phyloP scores from a whole-genome alignment of 2,888 invertebrate species.

The Sympetrum striolatum region DNA sequence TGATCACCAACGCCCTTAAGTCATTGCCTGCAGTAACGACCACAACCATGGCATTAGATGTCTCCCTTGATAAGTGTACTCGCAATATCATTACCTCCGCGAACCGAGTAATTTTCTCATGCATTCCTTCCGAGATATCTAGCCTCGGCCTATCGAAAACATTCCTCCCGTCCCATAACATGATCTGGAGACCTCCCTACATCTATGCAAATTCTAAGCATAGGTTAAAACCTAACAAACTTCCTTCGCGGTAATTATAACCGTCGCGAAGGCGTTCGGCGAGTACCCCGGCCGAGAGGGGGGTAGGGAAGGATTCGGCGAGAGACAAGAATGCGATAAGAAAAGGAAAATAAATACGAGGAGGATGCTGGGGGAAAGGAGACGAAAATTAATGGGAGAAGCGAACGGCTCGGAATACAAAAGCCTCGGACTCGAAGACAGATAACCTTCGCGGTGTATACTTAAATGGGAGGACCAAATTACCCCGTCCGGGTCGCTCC shows the following conservation, averaged over 20 bases:
- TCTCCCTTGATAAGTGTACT: no score
- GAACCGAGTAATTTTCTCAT: no score
- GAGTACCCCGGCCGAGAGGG: not conserved
- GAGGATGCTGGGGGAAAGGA: not conserved
- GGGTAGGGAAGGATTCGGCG: not conserved
- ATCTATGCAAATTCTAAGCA: no score
- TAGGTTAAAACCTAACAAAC: not conserved
- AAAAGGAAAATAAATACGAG: not conserved
- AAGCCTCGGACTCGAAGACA: not conserved
- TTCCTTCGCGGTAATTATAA: not conserved
- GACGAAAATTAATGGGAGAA: not conserved
- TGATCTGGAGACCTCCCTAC: no score
- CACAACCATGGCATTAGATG: no score
- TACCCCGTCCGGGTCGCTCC: constrained; percentile 10
- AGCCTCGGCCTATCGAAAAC: no score
- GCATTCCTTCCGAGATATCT: no score
- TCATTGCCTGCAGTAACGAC: no score
- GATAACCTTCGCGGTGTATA: constrained; percentile 5
- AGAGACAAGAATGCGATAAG: not conserved
- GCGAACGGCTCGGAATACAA: not conserved
- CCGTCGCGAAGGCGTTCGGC: not conserved
- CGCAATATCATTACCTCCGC: no score
- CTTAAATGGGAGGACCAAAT: constrained; percentile 37
- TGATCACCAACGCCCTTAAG: no score
- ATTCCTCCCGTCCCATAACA: no score